Evolutionary conservation across 2,888 invertebrate species (phyloP), one percentile per base, ranked within the genome.

Genomic region (Acanthosepion pharaonis): DNA sequence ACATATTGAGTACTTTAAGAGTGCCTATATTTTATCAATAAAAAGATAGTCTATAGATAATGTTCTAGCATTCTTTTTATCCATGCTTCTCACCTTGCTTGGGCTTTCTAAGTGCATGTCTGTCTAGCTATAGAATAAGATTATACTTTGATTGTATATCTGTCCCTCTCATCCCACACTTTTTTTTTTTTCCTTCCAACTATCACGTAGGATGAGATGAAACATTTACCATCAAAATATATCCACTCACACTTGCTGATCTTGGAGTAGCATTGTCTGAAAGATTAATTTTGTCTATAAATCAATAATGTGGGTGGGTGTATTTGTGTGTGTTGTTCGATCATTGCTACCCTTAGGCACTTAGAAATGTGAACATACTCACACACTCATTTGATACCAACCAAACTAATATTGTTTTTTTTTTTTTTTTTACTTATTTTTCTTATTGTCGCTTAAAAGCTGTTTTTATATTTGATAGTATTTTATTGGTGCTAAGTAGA

Each of bases 21-120:
- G 78, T 78, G 78, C 33, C 78, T n/a, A n/a, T 78, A 78, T n/a
- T 78, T 78, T 78, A 78, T 78, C 78, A n/a, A 78, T 78, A 78
- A 78, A 78, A 78, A 78, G 78, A 78, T 78, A 78, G n/a, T n/a
- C 11, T 5, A n/a, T n/a, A n/a, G 78, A n/a, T n/a, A 78, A 78
- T 78, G n/a, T 33, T 33, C 15, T 78, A 78, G 78, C n/a, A 78
- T 59, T 78, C n/a, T 78, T 78, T 78, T 78, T 11, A n/a, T 28
- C 15, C 18, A 11, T 78, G 28, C 15, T 78, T n/a, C n/a, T 20
- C 42, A 42, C 42, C 42, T 42, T 42, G 42, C 42, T 42, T 42
- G n/a, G 78, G 9, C 9, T 9, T n/a, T 1, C 18, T 78, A n/a
- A 33, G 33, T 78, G 78, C n/a, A 11, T n/a, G 78, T 9, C n/a